Evolutionary conservation across 2,888 invertebrate genomes (phyloP).

Genomic region (Temnothorax rugatulus): DNA sequence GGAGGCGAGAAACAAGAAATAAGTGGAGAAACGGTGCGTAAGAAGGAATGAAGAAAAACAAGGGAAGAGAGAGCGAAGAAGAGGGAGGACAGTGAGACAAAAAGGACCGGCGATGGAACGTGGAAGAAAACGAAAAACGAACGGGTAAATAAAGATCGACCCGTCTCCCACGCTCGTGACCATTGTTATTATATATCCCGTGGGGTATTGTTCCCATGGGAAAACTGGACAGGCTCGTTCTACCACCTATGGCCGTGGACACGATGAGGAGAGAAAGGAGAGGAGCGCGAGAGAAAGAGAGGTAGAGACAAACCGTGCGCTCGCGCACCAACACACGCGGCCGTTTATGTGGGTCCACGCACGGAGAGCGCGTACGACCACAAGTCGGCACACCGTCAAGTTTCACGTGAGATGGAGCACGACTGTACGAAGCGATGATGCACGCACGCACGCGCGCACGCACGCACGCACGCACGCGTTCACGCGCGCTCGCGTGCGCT

Average conservation of each 20-base stretch:
- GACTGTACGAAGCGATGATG: constrained; percentile 37
- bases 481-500: constrained; percentile 49
- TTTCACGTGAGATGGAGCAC: constrained; percentile 37
- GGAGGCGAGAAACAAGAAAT: constrained; percentile 18
- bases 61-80: constrained; percentile 10
- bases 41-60: constrained; percentile 48
- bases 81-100: constrained; percentile 28
- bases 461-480: constrained; percentile 38
- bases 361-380: constrained; percentile 27
- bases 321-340: constrained; percentile 12
- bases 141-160: constrained; percentile 81
- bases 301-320: constrained; percentile 45
- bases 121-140: constrained; percentile 69
- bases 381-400: constrained; percentile 37
- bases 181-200: constrained; percentile 82
- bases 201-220: constrained; percentile 83
- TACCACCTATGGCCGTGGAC: constrained; percentile 75
- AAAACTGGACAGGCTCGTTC: constrained; percentile 82
- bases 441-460: constrained; percentile 11
- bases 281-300: constrained; percentile 20
- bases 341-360: constrained; percentile 59
- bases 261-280: constrained; percentile 49
- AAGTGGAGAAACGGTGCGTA: constrained; percentile 42
- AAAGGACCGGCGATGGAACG: constrained; percentile 45
- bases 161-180: constrained; percentile 81